Evolutionary conservation across 2,888 invertebrate species (phyloP), one percentile per base, ranked within the genome.

Genomic region (Aelia acuminata): DNA sequence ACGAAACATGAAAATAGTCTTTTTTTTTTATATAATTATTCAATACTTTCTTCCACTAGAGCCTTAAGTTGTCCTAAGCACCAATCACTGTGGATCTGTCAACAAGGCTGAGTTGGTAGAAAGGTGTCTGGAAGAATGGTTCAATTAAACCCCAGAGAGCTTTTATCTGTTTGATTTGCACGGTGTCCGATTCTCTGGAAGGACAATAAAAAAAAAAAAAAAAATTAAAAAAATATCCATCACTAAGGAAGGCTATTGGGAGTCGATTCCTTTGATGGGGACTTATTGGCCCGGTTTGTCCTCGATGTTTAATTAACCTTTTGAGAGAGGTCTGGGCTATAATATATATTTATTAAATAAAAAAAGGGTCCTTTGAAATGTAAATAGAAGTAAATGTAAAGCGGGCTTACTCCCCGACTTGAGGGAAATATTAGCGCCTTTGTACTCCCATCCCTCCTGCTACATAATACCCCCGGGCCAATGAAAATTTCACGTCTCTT

Each of bases 281-380:
- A 80, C 80, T 80, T 80, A 80, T 80, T 80, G 80, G 80, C 39
- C 43, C 43, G 80, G 43, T 80, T 80, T 39, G 43, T 80, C 80
- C 80, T 10, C 18, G 4, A 18, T 31, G 39, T 47, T 80, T 80
- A 80, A 80, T 80, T 80, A 80, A 80, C 80, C 80, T 47, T 80
- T 80, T 80, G 43, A 80, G 22, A 11, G 80, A 22, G 80, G n/a
- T 3, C 5, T 13, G 80, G 43, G n/a, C 43, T n/a, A 80, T 80
- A 80, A 43, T 80, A 80, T 80, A 47, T 43, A 39, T 80, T 80
- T 80, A 80, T 80, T n/a, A 80, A 43, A 80, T 43, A n/a, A 75
- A 75, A n/a, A 80, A 80, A 80, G n/a, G 80, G n/a, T 47, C 15
- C n/a, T 80, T 47, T 80, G 80, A 80, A 80, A 80, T 80, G 80